Base-by-base conservation (phyloP, 1,140 invertebrate species). In the Leucophenga varia region DNA sequence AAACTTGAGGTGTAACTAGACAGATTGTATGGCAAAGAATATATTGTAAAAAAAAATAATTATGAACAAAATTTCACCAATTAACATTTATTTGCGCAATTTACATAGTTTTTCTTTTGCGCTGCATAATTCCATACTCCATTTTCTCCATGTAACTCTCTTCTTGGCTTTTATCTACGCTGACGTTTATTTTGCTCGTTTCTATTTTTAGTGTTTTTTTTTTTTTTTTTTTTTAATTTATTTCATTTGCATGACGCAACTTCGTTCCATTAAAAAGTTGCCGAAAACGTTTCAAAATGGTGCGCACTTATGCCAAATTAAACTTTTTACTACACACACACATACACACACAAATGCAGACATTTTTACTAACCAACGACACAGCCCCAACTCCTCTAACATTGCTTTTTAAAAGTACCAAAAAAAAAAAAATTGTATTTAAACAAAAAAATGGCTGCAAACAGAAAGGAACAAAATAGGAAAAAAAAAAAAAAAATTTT, bases 281-380 rank as follows among this genome's bases (percentile, higher is more conserved):
- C n/a, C 31, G 40, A 52, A 57, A 57, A 57, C 55, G 55, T 45
- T 57, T 49, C 52, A 57, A 57, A 57, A 57, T 57, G 55, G 55
- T 52, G 52, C 52, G 47, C 52, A 55, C 61, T 68, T 54, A 68
- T 69, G 64, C 38, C 64, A 70, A 68, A 68, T 68, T 68, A 68
- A 68, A 68, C 64, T 69, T 70, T 64, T 65, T 43, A 32, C 16
- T 4, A 18, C 8, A 21, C 37, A 39, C 19, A 39, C 8, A 18
- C 8, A 19, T 16, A 39, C 37, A 9, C 8, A 39, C 37, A 39
- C 12, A 6, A 35, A n/a, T n/a, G 32, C 6, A 7, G 9, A 17
- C 37, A n/a, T n/a, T n/a, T n/a, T n/a, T n/a, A n/a, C n/a, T n/a
- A n/a, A n/a, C n/a, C 20, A 39, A 9, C 37, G 18, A 3, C 42